Evolutionary conservation across 2,888 invertebrate species (phyloP), one percentile per base, ranked within the genome.

Genomic region (Athalia circularis): DNA sequence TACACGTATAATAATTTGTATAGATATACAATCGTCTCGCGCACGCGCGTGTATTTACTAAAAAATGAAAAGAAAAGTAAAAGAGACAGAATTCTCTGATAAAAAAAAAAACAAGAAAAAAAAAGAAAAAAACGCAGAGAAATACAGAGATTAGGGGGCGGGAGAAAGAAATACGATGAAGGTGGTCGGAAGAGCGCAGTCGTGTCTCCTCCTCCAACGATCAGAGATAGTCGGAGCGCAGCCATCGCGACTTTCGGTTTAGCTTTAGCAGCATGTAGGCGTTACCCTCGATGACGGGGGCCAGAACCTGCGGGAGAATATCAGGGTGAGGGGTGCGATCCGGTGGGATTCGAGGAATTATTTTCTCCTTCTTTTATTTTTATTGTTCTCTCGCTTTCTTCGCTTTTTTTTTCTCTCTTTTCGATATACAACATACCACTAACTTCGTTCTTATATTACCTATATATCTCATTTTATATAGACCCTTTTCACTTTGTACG

Each of bases 221-320:
- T 84, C 86, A 84, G 84, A 84, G 87, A 85, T 84, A 86, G 82
- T 83, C 29, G 29, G 88, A 87, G 86, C 87, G 89, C 89, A 86
- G 90, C 90, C 90, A 90, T 89, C 86, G 88, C 89, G 85, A 86
- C 83, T 85, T 87, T 86, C 84, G 88, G 88, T 86, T 62, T 50
- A 75, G 50, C 62, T 75, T 61, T 62, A 62, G 61, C 61, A 45
- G 80, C 85, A 87, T 87, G 90, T 90, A 88, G 90, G 90, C 90
- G 90, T 88, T 89, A 88, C 89, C 88, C 85, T 86, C 82, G 80
- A 61, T 82, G 75, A 75, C 65, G 48, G 13, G 43, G 65, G 52
- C 65, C 52, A 9, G 70, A 52, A n/a, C 43, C 3, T n/a, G 13
- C 70, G 45, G 52, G 8, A 11, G 8, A 52, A 8, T 43, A 45